Evolutionary conservation across 2,113 vertebrate genomes (phyloP).

Genomic region (Solea solea): DNA sequence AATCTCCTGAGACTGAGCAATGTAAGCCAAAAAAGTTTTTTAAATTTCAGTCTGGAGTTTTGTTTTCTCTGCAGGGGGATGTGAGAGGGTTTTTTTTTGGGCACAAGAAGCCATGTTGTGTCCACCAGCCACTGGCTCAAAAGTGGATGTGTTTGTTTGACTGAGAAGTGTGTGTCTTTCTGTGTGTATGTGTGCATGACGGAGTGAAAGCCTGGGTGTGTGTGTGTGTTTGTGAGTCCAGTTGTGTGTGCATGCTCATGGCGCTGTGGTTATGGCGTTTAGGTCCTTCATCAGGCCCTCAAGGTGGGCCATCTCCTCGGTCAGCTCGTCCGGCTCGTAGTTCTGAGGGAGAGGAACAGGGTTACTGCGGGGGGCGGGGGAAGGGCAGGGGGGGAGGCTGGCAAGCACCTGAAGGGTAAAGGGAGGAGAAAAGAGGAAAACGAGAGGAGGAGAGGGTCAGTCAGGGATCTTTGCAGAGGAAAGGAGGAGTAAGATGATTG

Average conservation of each 20-base stretch:
- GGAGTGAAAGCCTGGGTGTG: slow-evolving; percentile 32
- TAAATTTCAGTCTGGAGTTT: slow-evolving; percentile 64
- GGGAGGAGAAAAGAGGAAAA: slow-evolving; percentile 20
- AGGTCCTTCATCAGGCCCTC: slow-evolving; percentile 99
- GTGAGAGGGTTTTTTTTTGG: slow-evolving; percentile 32
- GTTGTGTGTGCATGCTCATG: slow-evolving; percentile 57
- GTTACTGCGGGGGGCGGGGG: slow-evolving; percentile 74
- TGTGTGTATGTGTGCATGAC: slow-evolving; percentile 44
- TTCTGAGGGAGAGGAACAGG: slow-evolving; percentile 86
- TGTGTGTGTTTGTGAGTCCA: slow-evolving; percentile 17
- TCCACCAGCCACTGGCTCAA: slow-evolving; percentile 61
- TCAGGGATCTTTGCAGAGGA: slow-evolving; percentile 64
- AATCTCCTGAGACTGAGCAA: slow-evolving; percentile 83
- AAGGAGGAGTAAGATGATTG: slow-evolving; percentile 46
- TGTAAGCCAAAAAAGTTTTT: slow-evolving; percentile 73
- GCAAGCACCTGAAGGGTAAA: slow-evolving; percentile 68
- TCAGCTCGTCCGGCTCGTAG: slow-evolving; percentile 97
- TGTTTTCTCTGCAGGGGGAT: slow-evolving; percentile 38
- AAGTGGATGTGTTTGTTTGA: slow-evolving; percentile 47
- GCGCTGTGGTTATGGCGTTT: slow-evolving; percentile 92
- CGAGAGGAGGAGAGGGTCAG: slow-evolving; percentile 71
- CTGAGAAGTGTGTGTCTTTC: slow-evolving; percentile 25
- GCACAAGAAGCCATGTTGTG: slow-evolving; percentile 51
- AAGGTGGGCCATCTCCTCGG: slow-evolving; percentile 99
- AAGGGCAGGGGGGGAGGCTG: slow-evolving; percentile 65